phyloP scores from a whole-genome alignment of 2,888 invertebrate genomes.

The Drosophila nr. medialis region DNA sequence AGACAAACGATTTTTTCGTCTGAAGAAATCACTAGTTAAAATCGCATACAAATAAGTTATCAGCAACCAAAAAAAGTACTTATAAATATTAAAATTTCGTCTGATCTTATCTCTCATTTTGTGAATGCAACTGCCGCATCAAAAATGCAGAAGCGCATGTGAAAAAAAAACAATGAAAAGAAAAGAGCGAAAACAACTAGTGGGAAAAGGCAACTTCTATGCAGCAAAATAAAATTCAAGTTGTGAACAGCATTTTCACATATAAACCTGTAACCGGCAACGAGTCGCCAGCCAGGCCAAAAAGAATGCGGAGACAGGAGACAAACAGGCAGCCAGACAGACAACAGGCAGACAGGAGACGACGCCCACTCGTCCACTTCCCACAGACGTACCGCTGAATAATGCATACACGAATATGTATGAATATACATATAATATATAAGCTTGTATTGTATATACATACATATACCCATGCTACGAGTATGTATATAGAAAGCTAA shows the following conservation, averaged over 20 bases:
- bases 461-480: constrained; percentile 1
- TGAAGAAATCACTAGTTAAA: neutral
- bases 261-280: constrained; percentile 43
- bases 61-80: neutral
- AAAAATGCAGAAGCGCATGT: constrained; percentile 46
- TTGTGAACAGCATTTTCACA: constrained; percentile 62
- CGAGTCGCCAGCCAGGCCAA: constrained; percentile 57
- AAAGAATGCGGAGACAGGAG: constrained; percentile 15
- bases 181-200: constrained; percentile 23
- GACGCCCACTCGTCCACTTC: constrained; percentile 43
- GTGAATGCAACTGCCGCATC: constrained; percentile 60
- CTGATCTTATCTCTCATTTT: constrained; percentile 44
- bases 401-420: constrained; percentile 61
- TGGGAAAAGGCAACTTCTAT: neutral
- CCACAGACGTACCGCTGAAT: constrained; percentile 55
- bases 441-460: constrained; percentile 5
- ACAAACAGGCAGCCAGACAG: constrained; percentile 43
- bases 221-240: constrained; percentile 69
- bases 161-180: constrained; percentile 42
- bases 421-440: constrained; percentile 15
- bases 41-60: neutral
- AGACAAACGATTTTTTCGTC: neutral
- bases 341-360: constrained; percentile 42
- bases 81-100: constrained; percentile 48
- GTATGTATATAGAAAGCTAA: constrained; percentile 44